These are phyloP conservation scores for Phasianus colchicus DNA, from an alignment of 2,113 vertebrate species.

Conservation along the genomic window DNA sequence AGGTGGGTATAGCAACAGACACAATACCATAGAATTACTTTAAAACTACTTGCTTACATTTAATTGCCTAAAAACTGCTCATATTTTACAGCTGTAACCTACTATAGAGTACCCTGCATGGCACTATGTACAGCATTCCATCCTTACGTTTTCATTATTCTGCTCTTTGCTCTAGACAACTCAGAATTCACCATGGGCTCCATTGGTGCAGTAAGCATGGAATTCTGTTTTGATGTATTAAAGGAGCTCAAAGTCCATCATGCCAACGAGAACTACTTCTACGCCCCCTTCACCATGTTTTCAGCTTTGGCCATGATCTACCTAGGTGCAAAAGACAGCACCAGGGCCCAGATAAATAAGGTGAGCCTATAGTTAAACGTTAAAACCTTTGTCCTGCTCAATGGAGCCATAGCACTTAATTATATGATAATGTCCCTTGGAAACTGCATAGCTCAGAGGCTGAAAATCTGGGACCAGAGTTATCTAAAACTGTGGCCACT, in stretches of 20 bases:
- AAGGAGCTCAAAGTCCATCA: constrained; percentile 76
- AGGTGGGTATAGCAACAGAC: not conserved
- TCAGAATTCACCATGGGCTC: constrained; percentile 62
- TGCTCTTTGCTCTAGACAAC: constrained; percentile 27
- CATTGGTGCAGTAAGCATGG: constrained; percentile 76
- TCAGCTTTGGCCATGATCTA: constrained; percentile 85
- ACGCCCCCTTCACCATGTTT: constrained; percentile 85
- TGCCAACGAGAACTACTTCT: constrained; percentile 79
- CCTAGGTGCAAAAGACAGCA: constrained; percentile 82
- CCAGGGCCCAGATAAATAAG: constrained; percentile 85
- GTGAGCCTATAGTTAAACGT: constrained; percentile 67
- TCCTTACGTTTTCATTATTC: not conserved
- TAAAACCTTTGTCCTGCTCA: not conserved
- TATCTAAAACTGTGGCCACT: not conserved
- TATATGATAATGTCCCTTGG: not conserved
- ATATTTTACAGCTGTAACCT: not conserved
- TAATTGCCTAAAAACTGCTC: not conserved
- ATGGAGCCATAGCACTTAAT: not conserved
- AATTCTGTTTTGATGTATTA: constrained; percentile 82
- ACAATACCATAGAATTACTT: not conserved
- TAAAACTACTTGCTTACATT: not conserved
- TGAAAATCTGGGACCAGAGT: not conserved
- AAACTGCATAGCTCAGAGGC: not conserved
- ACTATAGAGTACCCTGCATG: no score
- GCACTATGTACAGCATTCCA: not conserved